phyloP scores from a whole-genome alignment of 2,797 vertebrate species.

The Aplochiton taeniatus region DNA sequence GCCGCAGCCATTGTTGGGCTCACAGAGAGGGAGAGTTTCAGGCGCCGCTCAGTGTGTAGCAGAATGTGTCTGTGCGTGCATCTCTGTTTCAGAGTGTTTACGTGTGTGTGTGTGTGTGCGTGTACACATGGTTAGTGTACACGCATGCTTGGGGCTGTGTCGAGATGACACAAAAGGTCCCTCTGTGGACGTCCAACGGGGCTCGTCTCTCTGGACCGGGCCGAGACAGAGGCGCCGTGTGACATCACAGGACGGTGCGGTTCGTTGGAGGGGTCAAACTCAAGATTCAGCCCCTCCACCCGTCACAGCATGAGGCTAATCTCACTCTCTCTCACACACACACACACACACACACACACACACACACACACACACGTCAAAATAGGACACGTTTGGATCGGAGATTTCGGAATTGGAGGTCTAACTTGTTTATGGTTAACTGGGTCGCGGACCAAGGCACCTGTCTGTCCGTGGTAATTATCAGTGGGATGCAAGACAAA shows the following conservation, averaged over 20 bases:
- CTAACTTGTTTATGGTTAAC: neutral
- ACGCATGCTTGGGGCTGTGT: neutral
- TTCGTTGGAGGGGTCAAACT: neutral
- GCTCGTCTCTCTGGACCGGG: neutral
- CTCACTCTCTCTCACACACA: too few species aligned
- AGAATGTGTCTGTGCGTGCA: conserved; percentile 25
- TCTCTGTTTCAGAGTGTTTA: conserved; percentile 42
- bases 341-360: too few species aligned
- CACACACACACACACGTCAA: neutral
- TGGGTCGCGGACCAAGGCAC: too few species aligned
- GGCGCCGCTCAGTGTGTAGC: conserved; percentile 53
- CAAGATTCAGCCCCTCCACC: neutral
- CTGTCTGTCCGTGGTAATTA: too few species aligned
- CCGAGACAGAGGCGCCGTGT: neutral
- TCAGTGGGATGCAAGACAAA: too few species aligned
- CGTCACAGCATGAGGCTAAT: neutral
- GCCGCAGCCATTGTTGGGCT: conserved; percentile 71
- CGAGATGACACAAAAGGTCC: neutral
- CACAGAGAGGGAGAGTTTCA: conserved; percentile 35
- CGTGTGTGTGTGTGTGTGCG: conserved; percentile 11
- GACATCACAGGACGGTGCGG: neutral
- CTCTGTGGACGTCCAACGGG: neutral
- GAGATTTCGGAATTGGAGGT: neutral
- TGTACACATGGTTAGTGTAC: neutral
- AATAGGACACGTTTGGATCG: neutral